Percentiles rank a stretch among this genome's conserved stretches.
phyloP scores from a whole-genome alignment of 2,888 invertebrate genomes.

The Drosophila kambysellisi region DNA sequence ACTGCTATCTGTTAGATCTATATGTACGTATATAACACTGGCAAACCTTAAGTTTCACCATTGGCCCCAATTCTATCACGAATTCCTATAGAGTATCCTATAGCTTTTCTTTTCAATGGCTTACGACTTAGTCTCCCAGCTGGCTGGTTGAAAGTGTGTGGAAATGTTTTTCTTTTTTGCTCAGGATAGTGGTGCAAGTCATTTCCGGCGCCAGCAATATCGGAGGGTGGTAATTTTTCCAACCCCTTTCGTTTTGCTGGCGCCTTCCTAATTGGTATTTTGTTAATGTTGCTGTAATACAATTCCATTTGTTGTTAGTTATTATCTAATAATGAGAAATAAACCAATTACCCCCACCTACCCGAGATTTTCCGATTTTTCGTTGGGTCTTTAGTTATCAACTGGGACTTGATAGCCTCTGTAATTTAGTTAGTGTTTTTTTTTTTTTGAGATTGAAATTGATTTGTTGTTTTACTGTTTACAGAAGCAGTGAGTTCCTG shows the following conservation, averaged over 20 bases:
- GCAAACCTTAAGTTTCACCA: background rate
- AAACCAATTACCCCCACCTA: background rate
- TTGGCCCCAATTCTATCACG: constrained; percentile 14
- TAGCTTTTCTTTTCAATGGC: background rate
- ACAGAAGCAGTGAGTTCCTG: constrained; percentile 96
- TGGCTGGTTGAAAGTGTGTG: background rate
- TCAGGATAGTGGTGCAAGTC: background rate
- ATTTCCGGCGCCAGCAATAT: background rate
- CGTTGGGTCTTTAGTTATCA: background rate
- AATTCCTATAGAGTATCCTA: background rate
- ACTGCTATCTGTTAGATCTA: constrained; percentile 7
- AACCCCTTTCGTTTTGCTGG: background rate
- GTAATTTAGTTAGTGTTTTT: background rate
- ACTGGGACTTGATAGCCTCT: background rate
- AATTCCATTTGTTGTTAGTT: background rate
- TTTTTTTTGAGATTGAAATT: background rate
- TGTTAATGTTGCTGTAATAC: background rate
- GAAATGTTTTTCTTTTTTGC: background rate
- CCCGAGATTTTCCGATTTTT: no score
- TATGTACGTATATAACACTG: background rate
- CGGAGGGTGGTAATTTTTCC: no score
- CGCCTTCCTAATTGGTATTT: background rate
- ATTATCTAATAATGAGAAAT: background rate
- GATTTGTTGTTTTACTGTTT: constrained; percentile 83
- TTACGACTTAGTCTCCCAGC: background rate